These are phyloP conservation scores for Brenthis daphne DNA, from an alignment of 2,888 invertebrate species.

Conservation along the genomic window DNA sequence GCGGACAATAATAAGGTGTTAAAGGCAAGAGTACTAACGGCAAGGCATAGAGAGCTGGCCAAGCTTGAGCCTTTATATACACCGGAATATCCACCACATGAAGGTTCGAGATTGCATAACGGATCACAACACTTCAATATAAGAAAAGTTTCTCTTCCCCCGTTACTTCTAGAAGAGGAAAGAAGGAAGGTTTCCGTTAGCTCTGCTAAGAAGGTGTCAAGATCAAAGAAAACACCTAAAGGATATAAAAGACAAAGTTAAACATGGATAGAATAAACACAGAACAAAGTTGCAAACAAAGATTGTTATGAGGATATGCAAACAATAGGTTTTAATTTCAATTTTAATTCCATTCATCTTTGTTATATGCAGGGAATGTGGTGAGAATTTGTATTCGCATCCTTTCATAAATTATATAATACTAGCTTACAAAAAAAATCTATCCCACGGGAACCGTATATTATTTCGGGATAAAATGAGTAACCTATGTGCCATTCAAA, in stretches of 20 bases:
- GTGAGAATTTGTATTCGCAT: too few relatives aligned
- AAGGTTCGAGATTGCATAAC: conserved; percentile 49
- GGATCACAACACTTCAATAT: conserved; percentile 56
- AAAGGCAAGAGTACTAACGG: conserved; percentile 65
- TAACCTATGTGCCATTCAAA: too few relatives aligned
- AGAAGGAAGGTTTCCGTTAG: conserved; percentile 57
- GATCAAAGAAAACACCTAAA: conserved; percentile 39
- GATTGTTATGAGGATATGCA: background rate
- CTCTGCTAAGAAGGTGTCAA: conserved; percentile 63
- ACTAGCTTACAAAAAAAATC: too few relatives aligned
- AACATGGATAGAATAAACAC: conserved; percentile 22
- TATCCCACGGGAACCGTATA: too few relatives aligned
- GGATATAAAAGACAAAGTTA: conserved; percentile 37
- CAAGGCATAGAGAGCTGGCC: conserved; percentile 63
- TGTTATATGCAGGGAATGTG: too few relatives aligned
- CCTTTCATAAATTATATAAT: too few relatives aligned
- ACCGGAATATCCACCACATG: conserved; percentile 60
- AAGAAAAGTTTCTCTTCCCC: conserved; percentile 75
- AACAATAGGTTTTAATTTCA: background rate
- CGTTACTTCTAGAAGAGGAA: conserved; percentile 70
- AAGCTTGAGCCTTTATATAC: conserved; percentile 66
- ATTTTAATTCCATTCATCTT: background rate
- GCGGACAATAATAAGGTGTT: conserved; percentile 58
- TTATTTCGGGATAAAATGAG: too few relatives aligned
- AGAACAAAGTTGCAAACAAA: too few relatives aligned